phyloP scores from a whole-genome alignment of 2,888 invertebrate species.

The Phorcus lineatus region DNA sequence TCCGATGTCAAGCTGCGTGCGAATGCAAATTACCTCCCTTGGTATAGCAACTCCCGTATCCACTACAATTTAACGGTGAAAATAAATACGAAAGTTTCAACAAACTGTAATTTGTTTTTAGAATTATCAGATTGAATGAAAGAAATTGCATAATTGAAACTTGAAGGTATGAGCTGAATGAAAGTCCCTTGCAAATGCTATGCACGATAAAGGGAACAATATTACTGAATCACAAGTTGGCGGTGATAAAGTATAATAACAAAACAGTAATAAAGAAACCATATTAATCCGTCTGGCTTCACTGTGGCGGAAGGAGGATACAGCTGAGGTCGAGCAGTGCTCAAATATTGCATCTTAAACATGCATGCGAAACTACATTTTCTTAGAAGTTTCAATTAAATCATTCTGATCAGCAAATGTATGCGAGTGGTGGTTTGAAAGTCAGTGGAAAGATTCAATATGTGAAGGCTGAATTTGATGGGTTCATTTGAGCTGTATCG shows the following conservation, averaged over 20 bases:
- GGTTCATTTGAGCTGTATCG: no score
- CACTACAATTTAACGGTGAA: neutral
- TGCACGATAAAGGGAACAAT: neutral
- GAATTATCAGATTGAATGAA: constrained; percentile 8
- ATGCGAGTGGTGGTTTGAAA: no score
- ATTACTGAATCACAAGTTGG: neutral
- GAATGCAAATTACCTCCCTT: neutral
- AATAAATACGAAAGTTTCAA: neutral
- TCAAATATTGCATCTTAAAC: no score
- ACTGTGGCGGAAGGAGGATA: neutral
- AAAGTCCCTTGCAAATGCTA: neutral
- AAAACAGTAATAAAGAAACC: neutral
- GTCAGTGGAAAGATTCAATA: no score
- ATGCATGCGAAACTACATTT: no score
- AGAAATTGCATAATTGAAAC: neutral
- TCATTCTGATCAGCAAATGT: no score
- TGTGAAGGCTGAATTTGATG: no score
- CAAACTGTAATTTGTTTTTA: neutral
- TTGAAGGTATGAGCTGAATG: neutral
- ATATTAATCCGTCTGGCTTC: constrained; percentile 9
- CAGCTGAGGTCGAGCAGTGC: no score
- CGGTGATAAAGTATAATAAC: neutral
- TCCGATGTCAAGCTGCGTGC: no score
- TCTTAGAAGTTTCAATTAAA: no score
- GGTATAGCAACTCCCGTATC: neutral